Percentiles rank a stretch among this genome's conserved stretches.
phyloP scores from a whole-genome alignment of 2,113 vertebrate genomes.

The Phrynosoma platyrhinos region DNA sequence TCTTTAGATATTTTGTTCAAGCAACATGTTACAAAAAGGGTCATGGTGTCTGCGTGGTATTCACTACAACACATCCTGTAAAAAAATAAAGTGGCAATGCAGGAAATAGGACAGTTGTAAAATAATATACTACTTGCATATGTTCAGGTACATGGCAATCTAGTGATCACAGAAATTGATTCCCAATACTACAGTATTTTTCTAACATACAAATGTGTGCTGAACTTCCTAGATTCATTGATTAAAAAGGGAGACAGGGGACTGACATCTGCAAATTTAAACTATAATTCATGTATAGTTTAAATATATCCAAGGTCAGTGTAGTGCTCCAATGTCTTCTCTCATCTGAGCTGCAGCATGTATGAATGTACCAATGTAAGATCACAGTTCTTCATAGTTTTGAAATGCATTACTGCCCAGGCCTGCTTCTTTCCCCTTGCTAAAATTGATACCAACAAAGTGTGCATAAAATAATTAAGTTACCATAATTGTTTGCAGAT shows the following conservation, averaged over 20 bases:
- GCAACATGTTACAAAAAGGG: neutral
- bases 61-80: neutral
- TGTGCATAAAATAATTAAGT: conserved; percentile 35
- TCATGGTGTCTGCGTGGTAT: neutral
- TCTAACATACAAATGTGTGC: neutral
- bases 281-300: neutral
- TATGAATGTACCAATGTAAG: neutral
- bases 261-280: neutral
- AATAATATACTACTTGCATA: neutral
- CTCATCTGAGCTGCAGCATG: neutral
- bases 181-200: neutral
- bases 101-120: conserved; percentile 16
- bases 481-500: conserved; percentile 42
- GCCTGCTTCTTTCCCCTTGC: neutral
- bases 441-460: conserved; percentile 27
- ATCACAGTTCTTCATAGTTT: neutral
- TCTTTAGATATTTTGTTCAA: neutral
- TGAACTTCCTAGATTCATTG: neutral
- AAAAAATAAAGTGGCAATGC: conserved; percentile 5
- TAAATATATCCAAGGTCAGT: neutral
- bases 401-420: conserved; percentile 16
- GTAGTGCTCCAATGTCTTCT: conserved; percentile 11
- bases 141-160: neutral
- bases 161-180: neutral
- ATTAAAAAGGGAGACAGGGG: neutral